Evolutionary conservation across 2,888 invertebrate genomes (phyloP), one percentile per base, ranked within the genome.

Genomic region (Mesodorylaimus sp.): DNA sequence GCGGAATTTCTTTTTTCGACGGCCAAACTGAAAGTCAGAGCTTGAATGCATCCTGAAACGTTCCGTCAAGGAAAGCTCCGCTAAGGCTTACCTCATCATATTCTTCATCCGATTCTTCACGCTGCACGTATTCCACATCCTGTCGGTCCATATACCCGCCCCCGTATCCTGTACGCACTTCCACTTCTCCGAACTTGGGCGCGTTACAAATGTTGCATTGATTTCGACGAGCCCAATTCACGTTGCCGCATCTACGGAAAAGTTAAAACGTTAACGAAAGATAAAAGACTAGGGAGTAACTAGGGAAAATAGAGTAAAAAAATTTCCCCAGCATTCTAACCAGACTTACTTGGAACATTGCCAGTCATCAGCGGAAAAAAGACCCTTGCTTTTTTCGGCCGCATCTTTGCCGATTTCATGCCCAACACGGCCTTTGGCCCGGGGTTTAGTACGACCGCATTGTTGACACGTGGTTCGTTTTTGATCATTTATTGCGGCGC

Each of bases 131-230:
- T 66, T 97, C 95, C 1, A 95, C 91, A 59, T 70, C 56, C 47
- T 63, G 71, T 46, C 73, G 59, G 56, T 73, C 73, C 66, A 68
- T 73, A 57, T 68, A 73, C 13, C 73, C 73, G n/a, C 73, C 73
- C 28, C 73, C 73, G 61, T 67, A 70, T 21, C 72, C 73, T 47
- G 75, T 75, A 55, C 83, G 72, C 62, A 80, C 80, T 67, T 86
- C 80, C 53, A 87, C 81, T 71, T 91, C 89, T 21, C 86, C 87
- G 68, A 87, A 86, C 71, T 93, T 93, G 0, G 95, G 91, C 2
- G 93, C 87, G 73, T 93, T 95, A 70, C 97, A 97, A 74, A 97
- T 86, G 70, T 97, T 97, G 71, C 97, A 97, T 49, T 84, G 85
- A 63, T 81, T 81, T 50, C 97, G 76, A 55, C 91, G 76, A 25